phyloP scores from a whole-genome alignment of 1,140 invertebrate genomes.

The Lordiphosa collinella region DNA sequence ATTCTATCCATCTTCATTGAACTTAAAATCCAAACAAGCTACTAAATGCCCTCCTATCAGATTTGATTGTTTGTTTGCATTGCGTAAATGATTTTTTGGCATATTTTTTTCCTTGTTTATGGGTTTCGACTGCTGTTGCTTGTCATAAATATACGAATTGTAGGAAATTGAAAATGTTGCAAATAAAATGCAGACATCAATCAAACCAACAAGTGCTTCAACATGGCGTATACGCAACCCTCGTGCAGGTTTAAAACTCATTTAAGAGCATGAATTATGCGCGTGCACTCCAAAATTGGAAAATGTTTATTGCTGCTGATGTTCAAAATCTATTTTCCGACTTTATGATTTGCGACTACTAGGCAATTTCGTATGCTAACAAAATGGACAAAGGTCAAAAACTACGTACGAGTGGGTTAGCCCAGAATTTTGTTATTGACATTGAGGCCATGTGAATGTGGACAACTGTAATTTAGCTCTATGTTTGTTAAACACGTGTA shows the following conservation, averaged over 20 bases:
- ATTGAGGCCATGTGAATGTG: slow-evolving; percentile 20
- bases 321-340: neutral
- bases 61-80: no score
- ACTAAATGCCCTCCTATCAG: neutral
- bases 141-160: slow-evolving; percentile 39
- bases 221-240: slow-evolving; percentile 25
- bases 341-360: no score
- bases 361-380: no score
- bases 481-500: slow-evolving; percentile 8
- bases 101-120: slow-evolving; percentile 24
- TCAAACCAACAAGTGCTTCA: slow-evolving; percentile 33
- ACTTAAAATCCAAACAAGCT: neutral
- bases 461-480: slow-evolving; percentile 12
- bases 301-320: neutral
- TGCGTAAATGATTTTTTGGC: slow-evolving; percentile 11
- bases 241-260: slow-evolving; percentile 29
- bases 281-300: neutral
- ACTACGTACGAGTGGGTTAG: no score
- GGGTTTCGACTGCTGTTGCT: slow-evolving; percentile 4
- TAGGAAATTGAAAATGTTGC: slow-evolving; percentile 18
- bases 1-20: no score
- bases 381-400: neutral
- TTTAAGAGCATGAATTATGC: slow-evolving; percentile 22
- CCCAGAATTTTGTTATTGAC: slow-evolving; percentile 20
- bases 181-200: slow-evolving; percentile 40